Percentiles rank a stretch among this genome's conserved stretches.
Conservation (phyloP, 2,888 invertebrate genomes). For the Nemoura dubitans region DNA sequence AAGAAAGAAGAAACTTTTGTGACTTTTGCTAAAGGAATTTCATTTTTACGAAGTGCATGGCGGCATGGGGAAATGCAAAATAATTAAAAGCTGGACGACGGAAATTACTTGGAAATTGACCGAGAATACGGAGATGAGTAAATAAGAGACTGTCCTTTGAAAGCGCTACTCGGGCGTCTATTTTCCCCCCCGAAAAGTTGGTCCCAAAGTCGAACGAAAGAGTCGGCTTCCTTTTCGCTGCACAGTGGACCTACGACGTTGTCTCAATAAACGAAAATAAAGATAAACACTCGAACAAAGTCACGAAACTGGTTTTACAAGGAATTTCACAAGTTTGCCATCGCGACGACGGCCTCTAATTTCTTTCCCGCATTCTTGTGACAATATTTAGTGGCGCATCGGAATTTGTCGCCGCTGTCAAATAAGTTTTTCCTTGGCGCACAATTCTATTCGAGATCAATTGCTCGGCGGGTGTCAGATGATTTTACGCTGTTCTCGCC, state of each 20-base stretch:
- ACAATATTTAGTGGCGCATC: not conserved
- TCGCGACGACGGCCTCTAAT: not conserved
- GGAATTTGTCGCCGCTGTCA: not conserved
- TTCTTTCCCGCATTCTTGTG: not conserved
- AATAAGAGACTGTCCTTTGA: not conserved
- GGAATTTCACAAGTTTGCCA: not conserved
- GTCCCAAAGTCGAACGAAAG: not conserved
- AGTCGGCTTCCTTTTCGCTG: not conserved
- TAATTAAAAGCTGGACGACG: constrained; percentile 5
- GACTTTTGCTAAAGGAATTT: not conserved
- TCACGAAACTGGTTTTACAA: not conserved
- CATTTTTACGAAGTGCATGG: not conserved
- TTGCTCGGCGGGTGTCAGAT: not conserved
- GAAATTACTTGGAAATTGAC: not conserved
- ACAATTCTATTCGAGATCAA: not conserved
- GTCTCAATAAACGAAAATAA: constrained; percentile 12
- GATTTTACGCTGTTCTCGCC: not conserved
- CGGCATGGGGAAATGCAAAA: not conserved
- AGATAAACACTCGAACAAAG: not conserved
- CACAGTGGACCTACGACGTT: not conserved
- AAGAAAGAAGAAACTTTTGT: not conserved
- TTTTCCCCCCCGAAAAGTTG: not conserved
- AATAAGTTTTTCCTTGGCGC: not conserved
- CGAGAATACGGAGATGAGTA: not conserved
- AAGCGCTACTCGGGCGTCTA: not conserved